phyloP scores from a whole-genome alignment of 2,113 vertebrate species.

The Lipophrys pholis region DNA sequence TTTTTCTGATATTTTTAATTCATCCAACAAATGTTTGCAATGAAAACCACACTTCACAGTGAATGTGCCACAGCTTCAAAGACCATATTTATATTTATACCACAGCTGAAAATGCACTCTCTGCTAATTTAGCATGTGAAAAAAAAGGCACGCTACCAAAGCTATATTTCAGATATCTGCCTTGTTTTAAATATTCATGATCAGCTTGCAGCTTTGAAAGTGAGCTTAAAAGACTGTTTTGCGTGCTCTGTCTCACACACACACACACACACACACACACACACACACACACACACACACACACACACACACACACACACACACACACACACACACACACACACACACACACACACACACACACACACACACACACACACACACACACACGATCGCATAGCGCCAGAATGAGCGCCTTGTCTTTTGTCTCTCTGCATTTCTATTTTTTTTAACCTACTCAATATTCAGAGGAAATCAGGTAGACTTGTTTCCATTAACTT shows the following conservation, averaged over 20 bases:
- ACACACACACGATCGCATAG: background rate
- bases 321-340: constrained; percentile 25
- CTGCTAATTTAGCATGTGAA: constrained; percentile 54
- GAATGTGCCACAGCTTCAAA: constrained; percentile 60
- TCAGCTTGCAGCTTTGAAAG: constrained; percentile 70
- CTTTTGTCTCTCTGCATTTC: constrained; percentile 34
- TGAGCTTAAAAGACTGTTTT: constrained; percentile 59
- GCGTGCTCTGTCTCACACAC: constrained; percentile 28
- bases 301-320: constrained; percentile 18
- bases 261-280: constrained; percentile 9
- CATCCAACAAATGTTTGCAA: constrained; percentile 46
- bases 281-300: constrained; percentile 25
- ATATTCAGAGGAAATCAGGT: constrained; percentile 66
- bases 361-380: constrained; percentile 25
- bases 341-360: constrained; percentile 18
- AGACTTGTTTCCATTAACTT: constrained; percentile 62
- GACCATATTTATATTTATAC: constrained; percentile 49
- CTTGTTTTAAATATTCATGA: constrained; percentile 75
- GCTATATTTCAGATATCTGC: constrained; percentile 59
- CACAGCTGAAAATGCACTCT: constrained; percentile 30
- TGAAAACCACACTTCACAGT: constrained; percentile 45
- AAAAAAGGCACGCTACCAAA: constrained; percentile 39
- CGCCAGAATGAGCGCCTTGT: background rate
- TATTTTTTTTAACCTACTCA: constrained; percentile 39
- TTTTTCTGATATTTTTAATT: constrained; percentile 50